Evolutionary conservation across 2,113 vertebrate species (phyloP).

Genomic region (Neolamprologus sp.): DNA sequence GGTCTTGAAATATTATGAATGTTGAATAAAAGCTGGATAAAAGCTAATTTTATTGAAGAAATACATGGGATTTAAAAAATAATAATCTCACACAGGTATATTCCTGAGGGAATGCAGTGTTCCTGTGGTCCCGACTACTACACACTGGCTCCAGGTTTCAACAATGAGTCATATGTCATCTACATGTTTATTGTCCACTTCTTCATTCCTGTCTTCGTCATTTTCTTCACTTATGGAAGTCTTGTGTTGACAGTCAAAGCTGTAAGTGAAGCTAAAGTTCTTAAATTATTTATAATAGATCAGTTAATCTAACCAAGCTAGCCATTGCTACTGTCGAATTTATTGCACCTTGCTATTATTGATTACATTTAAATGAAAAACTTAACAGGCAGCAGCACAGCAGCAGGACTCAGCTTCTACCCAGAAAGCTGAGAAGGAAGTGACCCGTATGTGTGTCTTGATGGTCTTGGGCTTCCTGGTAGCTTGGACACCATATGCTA

Average conservation of each 20-base stretch:
- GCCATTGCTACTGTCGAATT: no score
- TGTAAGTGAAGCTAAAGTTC: conserved; percentile 32
- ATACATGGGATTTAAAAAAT: neutral
- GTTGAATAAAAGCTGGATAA: no score
- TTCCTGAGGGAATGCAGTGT: conserved; percentile 74
- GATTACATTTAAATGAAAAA: no score
- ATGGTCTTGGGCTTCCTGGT: conserved; percentile 75
- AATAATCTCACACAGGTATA: conserved; percentile 50
- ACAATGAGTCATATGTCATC: conserved; percentile 74
- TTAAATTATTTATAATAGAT: neutral
- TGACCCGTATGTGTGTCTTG: conserved; percentile 76
- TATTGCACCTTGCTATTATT: no score
- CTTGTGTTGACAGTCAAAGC: conserved; percentile 76
- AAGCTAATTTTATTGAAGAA: neutral
- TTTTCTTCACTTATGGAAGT: conserved; percentile 75
- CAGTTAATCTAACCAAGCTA: neutral
- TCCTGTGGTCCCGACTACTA: conserved; percentile 76
- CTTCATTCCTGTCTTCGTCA: conserved; percentile 57
- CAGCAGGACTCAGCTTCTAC: conserved; percentile 71
- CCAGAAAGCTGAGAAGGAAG: conserved; percentile 60
- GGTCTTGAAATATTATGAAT: neutral
- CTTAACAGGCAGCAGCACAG: conserved; percentile 56
- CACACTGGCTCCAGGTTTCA: conserved; percentile 70
- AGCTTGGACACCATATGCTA: conserved; percentile 74
- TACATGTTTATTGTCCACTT: conserved; percentile 75